Evolutionary conservation across 1,140 invertebrate species (phyloP), one percentile per base, ranked within the genome.

Genomic region (Drosophila persimilis): DNA sequence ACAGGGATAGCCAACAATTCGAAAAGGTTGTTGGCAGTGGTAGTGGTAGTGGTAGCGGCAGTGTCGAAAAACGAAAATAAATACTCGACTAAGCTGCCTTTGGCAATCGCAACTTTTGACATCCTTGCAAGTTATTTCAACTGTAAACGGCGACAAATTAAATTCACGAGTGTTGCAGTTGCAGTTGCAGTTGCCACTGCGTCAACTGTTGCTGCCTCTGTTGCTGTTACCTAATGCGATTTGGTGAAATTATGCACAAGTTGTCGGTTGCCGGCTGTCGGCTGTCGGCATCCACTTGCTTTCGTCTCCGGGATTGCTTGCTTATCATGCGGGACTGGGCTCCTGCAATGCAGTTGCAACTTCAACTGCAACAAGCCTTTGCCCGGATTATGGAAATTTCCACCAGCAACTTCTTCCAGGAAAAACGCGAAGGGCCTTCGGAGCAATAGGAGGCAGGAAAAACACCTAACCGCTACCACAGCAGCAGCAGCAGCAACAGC

Each of bases 91-190:
- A 52, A 62, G 24, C 31, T 57, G 35, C 35, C 48, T 66, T 50
- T 51, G 72, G 71, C 72, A 45, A 54, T 52, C 24, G 24, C 43
- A 73, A 81, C 60, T 78, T 75, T 72, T 70, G 72, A 75, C 71
- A 74, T 69, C 45, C 56, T 52, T 54, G 57, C 65, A 84, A 84
- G 80, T 77, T 85, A 78, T 71, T 86, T 86, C 81, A 88, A 81
- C 81, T 85, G 81, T 71, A 81, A 85, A 86, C 77, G 81, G 83
- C 77, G 73, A 75, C 83, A 86, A 86, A 86, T 86, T 81, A 86
- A 88, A 86, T 86, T 86, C 81, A 61, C 73, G 46, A 83, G 59
- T 73, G 70, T 52, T 75, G 77, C 53, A 35, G 46, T 61, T 26
- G 3, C 24, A 24, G 57, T 22, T 73, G 55, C 57, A 69, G 53